Evolutionary conservation across 2,113 vertebrate genomes (phyloP).

Genomic region (Amblyornis subalaris): DNA sequence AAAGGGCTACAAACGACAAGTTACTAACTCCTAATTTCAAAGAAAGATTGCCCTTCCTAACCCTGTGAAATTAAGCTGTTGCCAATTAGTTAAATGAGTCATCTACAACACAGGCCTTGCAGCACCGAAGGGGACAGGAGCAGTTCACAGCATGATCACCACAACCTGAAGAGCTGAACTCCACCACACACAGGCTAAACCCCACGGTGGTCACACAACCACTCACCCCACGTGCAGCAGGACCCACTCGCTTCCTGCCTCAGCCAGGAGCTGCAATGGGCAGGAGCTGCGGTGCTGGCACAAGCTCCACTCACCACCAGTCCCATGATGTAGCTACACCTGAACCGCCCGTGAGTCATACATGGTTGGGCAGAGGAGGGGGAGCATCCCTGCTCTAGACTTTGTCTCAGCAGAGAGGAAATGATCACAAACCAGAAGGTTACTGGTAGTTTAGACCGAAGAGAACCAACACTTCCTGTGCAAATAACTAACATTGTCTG

Average conservation of each 20-base stretch:
- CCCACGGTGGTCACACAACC: background rate
- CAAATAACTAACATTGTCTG: background rate
- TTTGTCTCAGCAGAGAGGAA: background rate
- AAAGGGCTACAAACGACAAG: background rate
- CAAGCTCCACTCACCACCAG: accelerated
- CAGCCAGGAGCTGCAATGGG: background rate
- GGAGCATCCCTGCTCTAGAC: background rate
- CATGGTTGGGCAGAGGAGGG: accelerated
- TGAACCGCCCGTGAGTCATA: background rate
- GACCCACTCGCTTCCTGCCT: background rate
- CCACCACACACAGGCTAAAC: background rate
- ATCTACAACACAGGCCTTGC: accelerated
- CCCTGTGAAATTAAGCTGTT: background rate
- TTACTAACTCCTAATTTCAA: background rate
- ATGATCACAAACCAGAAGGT: background rate
- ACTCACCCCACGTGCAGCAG: background rate
- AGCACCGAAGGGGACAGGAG: background rate
- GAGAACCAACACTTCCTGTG: background rate
- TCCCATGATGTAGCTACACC: background rate
- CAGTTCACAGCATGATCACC: accelerated
- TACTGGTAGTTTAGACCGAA: background rate
- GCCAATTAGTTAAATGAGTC: background rate
- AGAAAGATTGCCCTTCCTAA: background rate
- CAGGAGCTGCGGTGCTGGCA: background rate
- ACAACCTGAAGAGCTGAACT: background rate